Conservation (phyloP, 2,113 vertebrate species). For the Columba janthina region DNA sequence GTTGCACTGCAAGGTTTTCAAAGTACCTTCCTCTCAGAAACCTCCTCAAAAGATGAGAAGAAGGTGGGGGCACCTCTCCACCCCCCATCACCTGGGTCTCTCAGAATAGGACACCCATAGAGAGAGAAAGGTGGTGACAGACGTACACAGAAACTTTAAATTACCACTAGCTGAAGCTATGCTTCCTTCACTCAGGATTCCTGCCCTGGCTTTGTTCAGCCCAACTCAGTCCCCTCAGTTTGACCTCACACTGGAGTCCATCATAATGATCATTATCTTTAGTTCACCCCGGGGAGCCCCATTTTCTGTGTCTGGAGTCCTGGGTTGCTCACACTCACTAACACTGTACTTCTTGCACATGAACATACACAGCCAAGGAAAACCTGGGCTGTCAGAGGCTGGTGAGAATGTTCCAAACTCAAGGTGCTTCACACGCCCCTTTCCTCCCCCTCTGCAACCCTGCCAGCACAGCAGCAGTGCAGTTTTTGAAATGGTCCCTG, state of each 20-base stretch:
- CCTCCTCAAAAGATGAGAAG: background rate
- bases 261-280: background rate
- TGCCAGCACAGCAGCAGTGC: background rate
- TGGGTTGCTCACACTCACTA: background rate
- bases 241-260: background rate
- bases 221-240: background rate
- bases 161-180: background rate
- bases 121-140: background rate
- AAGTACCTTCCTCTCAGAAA: background rate
- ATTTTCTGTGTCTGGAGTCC: background rate
- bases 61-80: background rate
- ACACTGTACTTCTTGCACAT: background rate
- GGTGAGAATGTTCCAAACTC: background rate
- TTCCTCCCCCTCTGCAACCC: background rate
- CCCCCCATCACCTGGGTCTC: background rate
- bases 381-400: background rate
- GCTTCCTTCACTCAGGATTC: background rate
- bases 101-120: background rate
- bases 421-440: background rate
- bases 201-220: background rate
- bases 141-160: background rate
- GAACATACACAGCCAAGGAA: background rate
- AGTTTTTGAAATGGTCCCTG: background rate
- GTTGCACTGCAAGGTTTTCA: background rate
- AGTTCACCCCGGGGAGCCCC: fast-evolving